These are phyloP conservation scores for Phrynosoma blainvillii DNA, from an alignment of 2,113 vertebrate genomes.

Conservation along the genomic window DNA sequence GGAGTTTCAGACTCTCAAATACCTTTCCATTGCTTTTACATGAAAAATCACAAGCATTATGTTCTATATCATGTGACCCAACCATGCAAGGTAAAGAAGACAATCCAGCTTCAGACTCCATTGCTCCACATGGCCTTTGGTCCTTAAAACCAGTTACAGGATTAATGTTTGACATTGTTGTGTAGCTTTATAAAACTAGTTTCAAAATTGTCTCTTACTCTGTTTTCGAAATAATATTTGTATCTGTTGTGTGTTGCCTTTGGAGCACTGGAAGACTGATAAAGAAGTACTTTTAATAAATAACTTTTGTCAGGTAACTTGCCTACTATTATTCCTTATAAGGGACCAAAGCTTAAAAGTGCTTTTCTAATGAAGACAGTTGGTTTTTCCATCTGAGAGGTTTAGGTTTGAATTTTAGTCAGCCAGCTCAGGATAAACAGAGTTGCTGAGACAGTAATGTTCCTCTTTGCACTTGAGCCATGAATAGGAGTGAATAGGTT, in stretches of 20 bases:
- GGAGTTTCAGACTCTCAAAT: neutral
- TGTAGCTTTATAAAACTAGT: neutral
- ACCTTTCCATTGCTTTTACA: neutral
- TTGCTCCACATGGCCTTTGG: no score
- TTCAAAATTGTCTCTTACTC: neutral
- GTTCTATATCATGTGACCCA: neutral
- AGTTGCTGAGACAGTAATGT: constrained; percentile 41
- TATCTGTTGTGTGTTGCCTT: neutral
- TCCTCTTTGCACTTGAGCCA: constrained; percentile 52
- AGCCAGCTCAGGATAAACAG: neutral
- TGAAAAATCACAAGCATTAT: neutral
- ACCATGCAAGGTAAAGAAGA: neutral
- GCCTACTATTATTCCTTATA: neutral
- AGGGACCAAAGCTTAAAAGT: neutral
- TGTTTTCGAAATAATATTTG: neutral
- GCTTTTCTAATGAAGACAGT: constrained; percentile 1
- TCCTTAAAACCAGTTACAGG: no score
- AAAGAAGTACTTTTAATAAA: no score
- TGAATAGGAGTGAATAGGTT: constrained; percentile 30
- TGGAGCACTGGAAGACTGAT: no score
- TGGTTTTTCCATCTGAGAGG: constrained; percentile 16
- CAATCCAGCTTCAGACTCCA: neutral
- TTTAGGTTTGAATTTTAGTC: constrained; percentile 29
- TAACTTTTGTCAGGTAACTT: neutral
- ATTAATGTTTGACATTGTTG: no score